phyloP scores from a whole-genome alignment of 2,888 invertebrate species.

The Drosophila nr. fundita region DNA sequence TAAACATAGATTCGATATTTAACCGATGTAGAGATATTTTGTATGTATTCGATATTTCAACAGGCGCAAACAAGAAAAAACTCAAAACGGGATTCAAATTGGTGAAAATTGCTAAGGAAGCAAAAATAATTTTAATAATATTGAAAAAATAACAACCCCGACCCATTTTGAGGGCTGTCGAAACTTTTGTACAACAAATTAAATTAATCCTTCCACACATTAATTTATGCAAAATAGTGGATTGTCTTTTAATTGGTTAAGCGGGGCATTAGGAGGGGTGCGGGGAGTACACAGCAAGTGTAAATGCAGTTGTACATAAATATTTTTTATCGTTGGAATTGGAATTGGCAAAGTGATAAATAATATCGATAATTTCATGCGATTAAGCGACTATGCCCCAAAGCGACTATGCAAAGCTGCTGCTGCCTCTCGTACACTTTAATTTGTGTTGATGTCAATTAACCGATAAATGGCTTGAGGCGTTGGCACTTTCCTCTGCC shows the following conservation, averaged over 20 bases:
- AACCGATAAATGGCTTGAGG: constrained; percentile 59
- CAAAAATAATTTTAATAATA: background rate
- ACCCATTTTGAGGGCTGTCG: background rate
- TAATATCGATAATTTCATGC: constrained; percentile 53
- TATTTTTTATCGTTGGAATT: background rate
- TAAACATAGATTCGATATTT: no score
- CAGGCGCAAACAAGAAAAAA: background rate
- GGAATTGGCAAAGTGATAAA: constrained; percentile 44
- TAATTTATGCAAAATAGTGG: background rate
- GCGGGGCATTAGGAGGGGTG: background rate
- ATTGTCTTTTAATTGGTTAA: background rate
- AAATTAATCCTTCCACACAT: background rate
- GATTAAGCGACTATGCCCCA: constrained; percentile 39
- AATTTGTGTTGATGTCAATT: constrained; percentile 56
- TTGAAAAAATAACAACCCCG: background rate
- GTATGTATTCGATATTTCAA: no score
- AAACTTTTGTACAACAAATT: background rate
- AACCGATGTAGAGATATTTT: no score
- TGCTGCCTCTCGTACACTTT: constrained; percentile 2
- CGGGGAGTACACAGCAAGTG: background rate
- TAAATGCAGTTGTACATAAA: background rate
- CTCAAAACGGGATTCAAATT: constrained; percentile 1
- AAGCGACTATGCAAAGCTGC: no score
- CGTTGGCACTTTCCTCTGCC: constrained; percentile 8
- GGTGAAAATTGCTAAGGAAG: background rate